Base-by-base conservation (phyloP, 2,113 vertebrate species). In the Tragelaphus scriptus region DNA sequence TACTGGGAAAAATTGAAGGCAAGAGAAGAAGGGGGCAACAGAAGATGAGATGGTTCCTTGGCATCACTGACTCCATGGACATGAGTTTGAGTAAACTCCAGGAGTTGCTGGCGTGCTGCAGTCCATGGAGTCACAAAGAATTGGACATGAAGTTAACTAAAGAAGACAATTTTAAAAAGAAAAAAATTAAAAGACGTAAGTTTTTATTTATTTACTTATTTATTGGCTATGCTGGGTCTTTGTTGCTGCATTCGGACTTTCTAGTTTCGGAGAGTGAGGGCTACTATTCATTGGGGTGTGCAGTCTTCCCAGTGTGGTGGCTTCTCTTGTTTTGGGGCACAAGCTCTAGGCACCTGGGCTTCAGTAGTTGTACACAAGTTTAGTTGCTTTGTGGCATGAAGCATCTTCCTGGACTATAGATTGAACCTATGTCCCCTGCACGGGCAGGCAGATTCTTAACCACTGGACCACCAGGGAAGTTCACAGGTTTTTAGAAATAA, bases 161-260 rank as follows among this genome's bases (percentile, higher is more conserved):
- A 71, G 71, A 77, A 77, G 71, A 77, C 40, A 77, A 77, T 77
- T 77, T 44, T 40, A 40, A 75, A 75, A 44, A 44, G 5, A 44
- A 77, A 44, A 77, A 44, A 26, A 3, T 26, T 14, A 44, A 26
- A 26, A 14, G 23, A 13, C 0, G 0, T 26, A 26, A 26, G 23
- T 44, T 77, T 77, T 44, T 77, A 44, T 77, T 40, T 71, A 36
- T 71, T 75, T 23, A 26, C 13, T 77, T 71, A 36, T 71, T 75
- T 23, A 26, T 25, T 77, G 71, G 11, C 71, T 44, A 7, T 14
- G 28, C 59, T 6, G 59, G 59, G 28, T 63, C 71, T 77, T 77
- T 7, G 23, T 26, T 77, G 36, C 12, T 77, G 40, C 71, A 26
- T 26, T 77, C 6, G 0, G 23, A 26, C 12, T 1, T 26, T 77